A percentile compares a stretch with the other conserved stretches of the same genome.
phyloP scores from a whole-genome alignment of 2,113 vertebrate genomes.

The Laterallus jamaicensis region DNA sequence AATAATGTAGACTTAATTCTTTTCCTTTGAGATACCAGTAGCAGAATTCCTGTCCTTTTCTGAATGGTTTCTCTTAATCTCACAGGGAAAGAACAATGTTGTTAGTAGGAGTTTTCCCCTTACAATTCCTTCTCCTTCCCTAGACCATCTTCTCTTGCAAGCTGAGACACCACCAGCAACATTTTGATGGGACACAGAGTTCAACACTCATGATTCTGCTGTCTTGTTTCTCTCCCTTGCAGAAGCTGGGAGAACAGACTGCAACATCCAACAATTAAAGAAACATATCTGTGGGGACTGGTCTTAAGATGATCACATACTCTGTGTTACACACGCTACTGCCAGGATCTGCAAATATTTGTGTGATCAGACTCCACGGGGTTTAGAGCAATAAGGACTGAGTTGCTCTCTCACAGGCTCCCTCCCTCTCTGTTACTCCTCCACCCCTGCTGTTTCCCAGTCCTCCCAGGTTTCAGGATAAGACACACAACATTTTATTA shows the following conservation, averaged over 20 bases:
- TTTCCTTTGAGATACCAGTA: background rate
- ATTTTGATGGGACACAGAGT: background rate
- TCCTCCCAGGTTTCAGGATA: conserved; percentile 30
- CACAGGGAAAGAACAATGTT: background rate
- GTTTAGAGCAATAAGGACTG: conserved; percentile 17
- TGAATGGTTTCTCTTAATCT: background rate
- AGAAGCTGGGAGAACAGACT: conserved; percentile 4
- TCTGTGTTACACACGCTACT: background rate
- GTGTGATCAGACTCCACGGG: conserved; percentile 45
- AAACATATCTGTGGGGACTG: conserved; percentile 23
- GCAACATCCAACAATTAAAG: conserved; percentile 16
- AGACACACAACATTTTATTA: conserved; percentile 40
- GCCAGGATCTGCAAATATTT: conserved; percentile 57
- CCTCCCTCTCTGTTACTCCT: background rate
- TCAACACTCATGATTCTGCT: background rate
- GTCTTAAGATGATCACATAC: conserved; percentile 11
- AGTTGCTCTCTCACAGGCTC: background rate
- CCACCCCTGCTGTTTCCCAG: conserved; percentile 37
- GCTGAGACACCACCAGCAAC: background rate
- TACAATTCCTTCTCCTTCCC: background rate
- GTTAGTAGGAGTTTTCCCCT: background rate
- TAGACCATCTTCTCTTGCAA: background rate
- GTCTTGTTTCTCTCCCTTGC: background rate
- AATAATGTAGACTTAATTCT: background rate
- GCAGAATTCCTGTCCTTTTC: background rate